Evolutionary conservation across 2,113 vertebrate genomes (phyloP), one percentile per base, ranked within the genome.

Genomic region (Anolis sagrei): DNA sequence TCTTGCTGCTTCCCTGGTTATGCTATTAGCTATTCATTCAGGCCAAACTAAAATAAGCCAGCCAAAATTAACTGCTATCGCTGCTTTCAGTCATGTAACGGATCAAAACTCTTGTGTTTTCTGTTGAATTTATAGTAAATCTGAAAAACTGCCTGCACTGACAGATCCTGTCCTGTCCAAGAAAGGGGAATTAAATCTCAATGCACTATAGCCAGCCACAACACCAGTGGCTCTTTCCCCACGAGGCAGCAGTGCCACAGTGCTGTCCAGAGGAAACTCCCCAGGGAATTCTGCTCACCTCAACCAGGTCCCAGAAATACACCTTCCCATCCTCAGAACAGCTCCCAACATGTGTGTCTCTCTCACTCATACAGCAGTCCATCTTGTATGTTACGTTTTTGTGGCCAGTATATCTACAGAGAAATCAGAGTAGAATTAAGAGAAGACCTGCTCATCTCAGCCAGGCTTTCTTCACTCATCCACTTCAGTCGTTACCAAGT

Each of bases 281-380:
- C 49, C 64, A n/a, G 19, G 16, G 5, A 82, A 32, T 29, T 70
- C 2, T 7, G 5, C 94, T 95, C 76, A 99, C 98, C 96, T 99
- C 98, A 49, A 99, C 96, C 79, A 99, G 94, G 93, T 99, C 98
- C 98, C 98, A 99, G 94, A 96, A 98, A 92, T 98, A 98, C 44
- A 99, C 97, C 1, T 96, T 94, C 5, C 98, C 98, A 0, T 99
- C 98, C 93, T 99, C 98, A 0, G 98, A 99, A 93, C 98, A 98
- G 92, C 98, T 97, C 84, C 98, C 95, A 49, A 98, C 97, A 0
- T 99, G 98, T 0, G 98, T 98, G 94, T 99, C 98, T 18, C 94
- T 97, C 84, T 96, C 96, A 0, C 97, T 98, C 25, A 99, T 95
- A 79, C 97, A 98, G 69, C 98, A 99, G 92, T 99, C 98, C 93